Base-by-base conservation (phyloP, 2,888 invertebrate species). In the Limenitis camilla region DNA sequence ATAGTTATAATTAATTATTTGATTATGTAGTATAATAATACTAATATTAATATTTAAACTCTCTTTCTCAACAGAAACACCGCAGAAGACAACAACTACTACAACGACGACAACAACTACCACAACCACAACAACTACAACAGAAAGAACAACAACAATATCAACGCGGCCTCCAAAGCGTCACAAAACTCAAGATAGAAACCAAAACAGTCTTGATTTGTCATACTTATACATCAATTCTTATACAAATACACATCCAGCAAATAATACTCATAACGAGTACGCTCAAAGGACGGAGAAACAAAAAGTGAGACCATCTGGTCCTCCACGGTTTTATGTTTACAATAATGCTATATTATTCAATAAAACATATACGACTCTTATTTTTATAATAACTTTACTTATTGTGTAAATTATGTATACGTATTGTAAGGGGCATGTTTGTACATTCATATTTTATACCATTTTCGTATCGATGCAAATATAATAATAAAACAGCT, bases 241-340 rank as follows among this genome's bases (percentile, higher is more conserved):
- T 48, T 81, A 80, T 59, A 64, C 72, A 3, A 74, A 76, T 53
- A 69, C 75, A 9, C 74, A 76, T 9, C 62, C 77, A 6, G 59
- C 71, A 3, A 82, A 81, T 61, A 79, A 71, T 58, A 72, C 76
- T 27, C 69, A 75, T 55, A 84, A 83, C 58, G 82, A 83, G 61
- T 81, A 82, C 59, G 77, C 78, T 2, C 83, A 85, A 62, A 71
- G 85, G 44, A 77, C 79, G 5, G 85, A 86, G 56, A 67, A 78
- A 41, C 86, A 86, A 64, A 86, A 85, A 70, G 74, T 83, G 29
- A 76, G 83, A n/a, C 85, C 87, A 4, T 84, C 86, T 3, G 81
- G 77, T 8, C 77, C 84, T 11, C 77, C 84, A 4, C 69, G 81
- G 44, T 77, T 75, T 45, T 79, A 77, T 61, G 74, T 76, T 10